Percentiles rank a stretch among this genome's conserved stretches.
Evolutionary conservation across 2,888 invertebrate species (phyloP).

Genomic region (Ceriagrion tenellum): DNA sequence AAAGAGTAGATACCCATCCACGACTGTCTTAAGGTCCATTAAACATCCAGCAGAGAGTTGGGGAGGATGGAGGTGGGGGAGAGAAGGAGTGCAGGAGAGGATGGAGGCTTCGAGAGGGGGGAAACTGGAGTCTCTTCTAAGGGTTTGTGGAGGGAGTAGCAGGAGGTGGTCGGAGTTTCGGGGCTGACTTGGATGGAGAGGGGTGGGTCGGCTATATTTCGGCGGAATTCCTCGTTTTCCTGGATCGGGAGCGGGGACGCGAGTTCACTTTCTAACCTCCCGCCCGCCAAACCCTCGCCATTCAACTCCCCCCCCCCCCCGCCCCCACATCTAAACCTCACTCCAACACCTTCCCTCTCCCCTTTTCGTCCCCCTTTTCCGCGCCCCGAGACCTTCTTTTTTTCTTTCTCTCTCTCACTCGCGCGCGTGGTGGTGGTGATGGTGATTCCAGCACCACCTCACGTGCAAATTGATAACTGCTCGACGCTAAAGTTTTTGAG

Average conservation of each 20-base stretch:
- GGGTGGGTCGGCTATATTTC: not conserved
- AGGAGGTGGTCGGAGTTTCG: no score
- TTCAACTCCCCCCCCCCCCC: not conserved
- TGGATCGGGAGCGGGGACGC: not conserved
- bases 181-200: not conserved
- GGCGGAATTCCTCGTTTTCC: conserved; percentile 8
- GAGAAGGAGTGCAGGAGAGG: not conserved
- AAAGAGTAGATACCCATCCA: conserved; percentile 67
- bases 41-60: conserved; percentile 49
- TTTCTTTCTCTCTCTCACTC: no score
- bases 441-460: conserved; percentile 47
- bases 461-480: conserved; percentile 54
- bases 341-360: not conserved
- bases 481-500: conserved; percentile 47
- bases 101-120: no score
- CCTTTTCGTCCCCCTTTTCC: not conserved
- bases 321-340: no score
- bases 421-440: not conserved
- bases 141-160: no score
- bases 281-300: no score
- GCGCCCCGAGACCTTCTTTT: not conserved
- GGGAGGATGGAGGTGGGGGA: not conserved
- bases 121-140: no score
- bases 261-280: not conserved
- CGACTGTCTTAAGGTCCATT: conserved; percentile 66